Conservation (phyloP, 2,113 vertebrate genomes). For the Nestor notabilis region DNA sequence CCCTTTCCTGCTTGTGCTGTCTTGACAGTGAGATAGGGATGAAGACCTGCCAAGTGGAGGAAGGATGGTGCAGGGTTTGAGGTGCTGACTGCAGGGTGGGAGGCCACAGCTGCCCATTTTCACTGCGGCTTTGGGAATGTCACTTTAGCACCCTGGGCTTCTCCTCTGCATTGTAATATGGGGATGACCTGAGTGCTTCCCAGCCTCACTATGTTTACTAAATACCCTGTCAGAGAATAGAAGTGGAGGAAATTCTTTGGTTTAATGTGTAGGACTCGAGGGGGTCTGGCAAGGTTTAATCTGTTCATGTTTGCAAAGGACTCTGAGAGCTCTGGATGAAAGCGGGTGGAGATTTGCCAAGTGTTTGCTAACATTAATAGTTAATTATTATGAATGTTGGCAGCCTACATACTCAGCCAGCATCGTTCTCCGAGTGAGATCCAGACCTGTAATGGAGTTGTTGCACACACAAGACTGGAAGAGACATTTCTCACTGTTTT, state of each 20-base stretch:
- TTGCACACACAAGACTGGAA: not conserved
- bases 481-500: not conserved
- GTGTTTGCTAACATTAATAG: slow-evolving; percentile 59
- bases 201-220: rapidly evolving
- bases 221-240: not conserved
- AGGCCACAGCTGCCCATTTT: not conserved
- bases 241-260: not conserved
- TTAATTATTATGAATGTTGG: slow-evolving; percentile 52
- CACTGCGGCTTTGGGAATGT: not conserved
- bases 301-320: slow-evolving; percentile 3
- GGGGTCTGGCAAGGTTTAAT: slow-evolving; percentile 16
- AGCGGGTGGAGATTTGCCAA: slow-evolving; percentile 42
- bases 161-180: not conserved
- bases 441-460: slow-evolving; percentile 29
- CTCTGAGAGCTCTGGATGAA: not conserved
- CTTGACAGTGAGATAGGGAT: not conserved
- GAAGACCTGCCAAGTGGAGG: not conserved
- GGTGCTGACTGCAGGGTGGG: not conserved
- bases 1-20: not conserved
- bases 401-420: slow-evolving; percentile 7
- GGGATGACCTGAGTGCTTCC: not conserved
- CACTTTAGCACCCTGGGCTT: not conserved
- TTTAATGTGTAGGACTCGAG: not conserved
- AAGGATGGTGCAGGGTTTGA: not conserved
- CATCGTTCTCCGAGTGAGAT: not conserved